A percentile compares a stretch with the other conserved stretches of the same genome.
Conservation (phyloP, 2,113 vertebrate species). For the Coryphaenoides rupestris region DNA sequence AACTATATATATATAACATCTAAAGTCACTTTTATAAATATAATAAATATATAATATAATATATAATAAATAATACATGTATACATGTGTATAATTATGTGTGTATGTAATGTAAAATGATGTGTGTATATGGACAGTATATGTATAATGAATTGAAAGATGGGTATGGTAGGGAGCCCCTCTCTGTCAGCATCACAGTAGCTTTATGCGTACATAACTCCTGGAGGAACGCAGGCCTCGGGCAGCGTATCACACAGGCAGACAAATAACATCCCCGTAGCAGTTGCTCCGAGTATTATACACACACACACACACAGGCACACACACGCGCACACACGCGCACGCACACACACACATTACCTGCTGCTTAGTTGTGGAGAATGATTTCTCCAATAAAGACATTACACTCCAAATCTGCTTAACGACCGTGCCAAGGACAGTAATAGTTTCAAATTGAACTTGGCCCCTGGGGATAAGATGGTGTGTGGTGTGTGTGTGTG, state of each 20-base stretch:
- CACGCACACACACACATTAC: constrained; percentile 41
- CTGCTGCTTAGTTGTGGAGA: constrained; percentile 69
- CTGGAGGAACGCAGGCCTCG: constrained; percentile 51
- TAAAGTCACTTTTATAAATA: too few species aligned
- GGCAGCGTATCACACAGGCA: constrained; percentile 55
- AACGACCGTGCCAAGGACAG: constrained; percentile 67
- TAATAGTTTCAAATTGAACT: constrained; percentile 74
- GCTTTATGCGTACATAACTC: constrained; percentile 68
- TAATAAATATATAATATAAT: too few species aligned
- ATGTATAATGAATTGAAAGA: too few species aligned
- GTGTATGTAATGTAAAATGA: background rate
- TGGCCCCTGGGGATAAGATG: constrained; percentile 53
- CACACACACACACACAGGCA: constrained; percentile 20
- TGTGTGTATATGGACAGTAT: background rate
- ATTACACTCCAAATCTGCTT: constrained; percentile 74
- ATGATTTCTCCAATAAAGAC: constrained; percentile 73
- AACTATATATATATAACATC: too few species aligned
- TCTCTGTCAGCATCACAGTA: constrained; percentile 32
- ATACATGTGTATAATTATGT: background rate
- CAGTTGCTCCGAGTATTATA: constrained; percentile 51
- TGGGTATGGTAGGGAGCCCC: too few species aligned
- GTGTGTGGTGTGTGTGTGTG: constrained; percentile 6
- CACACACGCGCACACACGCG: constrained; percentile 17
- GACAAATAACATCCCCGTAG: constrained; percentile 62
- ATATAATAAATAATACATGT: too few species aligned